phyloP scores from a whole-genome alignment of 2,797 vertebrate species.

The Miichthys miiuy region DNA sequence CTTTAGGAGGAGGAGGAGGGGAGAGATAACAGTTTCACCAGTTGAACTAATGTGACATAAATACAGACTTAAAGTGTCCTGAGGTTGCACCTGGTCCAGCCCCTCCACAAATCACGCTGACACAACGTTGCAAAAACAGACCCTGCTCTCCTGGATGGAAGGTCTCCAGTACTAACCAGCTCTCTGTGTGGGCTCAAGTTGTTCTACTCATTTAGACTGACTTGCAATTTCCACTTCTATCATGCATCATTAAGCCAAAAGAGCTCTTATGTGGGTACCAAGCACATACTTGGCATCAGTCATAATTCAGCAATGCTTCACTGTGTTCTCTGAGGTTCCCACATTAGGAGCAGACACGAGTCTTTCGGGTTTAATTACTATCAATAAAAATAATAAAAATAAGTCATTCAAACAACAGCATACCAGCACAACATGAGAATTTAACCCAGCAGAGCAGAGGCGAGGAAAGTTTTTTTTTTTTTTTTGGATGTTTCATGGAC shows the following conservation, averaged over 20 bases:
- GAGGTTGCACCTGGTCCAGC: conserved; percentile 57
- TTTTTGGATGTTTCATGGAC: too few species aligned
- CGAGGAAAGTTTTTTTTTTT: not conserved
- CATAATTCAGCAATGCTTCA: conserved; percentile 16
- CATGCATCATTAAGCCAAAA: conserved; percentile 31
- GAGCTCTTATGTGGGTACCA: conserved; percentile 1
- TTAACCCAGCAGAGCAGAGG: not conserved
- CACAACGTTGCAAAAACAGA: conserved; percentile 11
- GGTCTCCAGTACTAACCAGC: not conserved
- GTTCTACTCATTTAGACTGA: conserved; percentile 13
- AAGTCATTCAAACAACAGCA: not conserved
- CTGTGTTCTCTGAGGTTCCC: conserved; percentile 3
- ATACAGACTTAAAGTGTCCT: conserved; percentile 37
- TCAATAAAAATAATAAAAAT: conserved; percentile 4
- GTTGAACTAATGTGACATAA: conserved; percentile 53
- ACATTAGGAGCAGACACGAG: conserved; percentile 1
- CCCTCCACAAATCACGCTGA: conserved; percentile 61
- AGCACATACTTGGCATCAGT: conserved; percentile 36
- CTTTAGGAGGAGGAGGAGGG: not conserved
- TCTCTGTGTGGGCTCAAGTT: conserved; percentile 29
- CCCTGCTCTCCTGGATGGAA: conserved; percentile 23
- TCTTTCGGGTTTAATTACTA: not conserved
- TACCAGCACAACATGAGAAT: not conserved
- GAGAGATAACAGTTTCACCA: conserved; percentile 43
- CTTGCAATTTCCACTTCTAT: conserved; percentile 28